Percentiles rank a stretch among this genome's conserved stretches.
Evolutionary conservation across 2,113 vertebrate genomes (phyloP).

Genomic region (Ciconia stormi): DNA sequence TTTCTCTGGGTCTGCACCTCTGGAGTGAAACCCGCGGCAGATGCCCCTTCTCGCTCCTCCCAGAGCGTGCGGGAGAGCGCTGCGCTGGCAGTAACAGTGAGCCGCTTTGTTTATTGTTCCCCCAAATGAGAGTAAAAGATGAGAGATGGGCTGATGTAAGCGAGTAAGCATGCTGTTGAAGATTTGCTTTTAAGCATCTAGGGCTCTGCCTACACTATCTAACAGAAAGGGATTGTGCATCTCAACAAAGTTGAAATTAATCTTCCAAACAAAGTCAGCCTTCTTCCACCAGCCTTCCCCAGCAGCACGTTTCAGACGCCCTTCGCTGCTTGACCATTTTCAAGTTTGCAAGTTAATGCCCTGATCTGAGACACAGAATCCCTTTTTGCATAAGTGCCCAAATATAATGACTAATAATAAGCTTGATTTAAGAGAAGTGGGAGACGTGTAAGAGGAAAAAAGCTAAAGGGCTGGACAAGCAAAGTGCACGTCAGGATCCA

Average conservation of each 20-base stretch:
- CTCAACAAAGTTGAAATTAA: slow-evolving; percentile 72
- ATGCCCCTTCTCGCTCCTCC: not conserved
- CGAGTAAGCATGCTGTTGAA: slow-evolving; percentile 71
- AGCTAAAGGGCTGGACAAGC: not conserved
- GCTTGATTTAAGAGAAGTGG: slow-evolving; percentile 4
- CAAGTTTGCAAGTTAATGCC: not conserved
- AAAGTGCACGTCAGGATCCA: not conserved
- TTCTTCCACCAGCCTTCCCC: slow-evolving; percentile 55
- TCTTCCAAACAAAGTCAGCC: slow-evolving; percentile 72
- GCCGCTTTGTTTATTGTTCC: slow-evolving; percentile 78
- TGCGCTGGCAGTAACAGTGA: slow-evolving; percentile 53
- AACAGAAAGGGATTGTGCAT: slow-evolving; percentile 77
- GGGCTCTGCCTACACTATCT: slow-evolving; percentile 60
- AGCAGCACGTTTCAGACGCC: not conserved
- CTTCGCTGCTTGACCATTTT: not conserved
- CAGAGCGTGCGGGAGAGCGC: accelerated
- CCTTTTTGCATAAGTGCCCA: not conserved
- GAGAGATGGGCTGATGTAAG: slow-evolving; percentile 73
- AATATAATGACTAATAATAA: not conserved
- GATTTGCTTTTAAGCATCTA: slow-evolving; percentile 73
- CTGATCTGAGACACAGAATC: not conserved
- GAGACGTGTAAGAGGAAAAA: not conserved
- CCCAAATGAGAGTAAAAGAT: slow-evolving; percentile 45
- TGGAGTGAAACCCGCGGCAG: not conserved
- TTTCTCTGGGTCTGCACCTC: not conserved